A percentile compares a stretch with the other conserved stretches of the same genome.
phyloP scores from a whole-genome alignment of 1,140 invertebrate species.

The Drosophila pandora region DNA sequence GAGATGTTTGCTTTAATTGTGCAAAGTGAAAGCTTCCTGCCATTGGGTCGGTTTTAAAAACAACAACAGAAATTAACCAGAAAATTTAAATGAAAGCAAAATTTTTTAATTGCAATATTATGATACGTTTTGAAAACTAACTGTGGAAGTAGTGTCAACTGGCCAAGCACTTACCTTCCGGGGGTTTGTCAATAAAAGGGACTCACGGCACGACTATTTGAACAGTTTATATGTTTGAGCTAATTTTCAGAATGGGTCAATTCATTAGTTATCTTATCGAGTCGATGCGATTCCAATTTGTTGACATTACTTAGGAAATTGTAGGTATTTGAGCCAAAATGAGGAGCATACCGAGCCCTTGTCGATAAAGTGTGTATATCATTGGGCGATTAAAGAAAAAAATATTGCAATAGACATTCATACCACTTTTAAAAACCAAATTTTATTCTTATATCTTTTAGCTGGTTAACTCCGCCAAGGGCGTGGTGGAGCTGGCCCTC shows the following conservation, averaged over 20 bases:
- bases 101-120: conserved; percentile 28
- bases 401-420: background rate
- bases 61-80: conserved; percentile 15
- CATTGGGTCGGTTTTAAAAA: conserved; percentile 23
- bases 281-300: conserved; percentile 38
- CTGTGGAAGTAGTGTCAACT: conserved; percentile 28
- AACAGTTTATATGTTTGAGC: conserved; percentile 6
- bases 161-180: background rate
- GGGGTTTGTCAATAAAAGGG: conserved; percentile 9
- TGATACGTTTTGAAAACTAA: conserved; percentile 8
- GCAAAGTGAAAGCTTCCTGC: conserved; percentile 47
- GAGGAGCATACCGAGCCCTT: conserved; percentile 14
- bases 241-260: conserved; percentile 31
- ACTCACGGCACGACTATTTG: conserved; percentile 8
- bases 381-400: background rate
- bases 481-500: conserved; percentile 70
- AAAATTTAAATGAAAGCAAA: conserved; percentile 42
- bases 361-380: conserved; percentile 7
- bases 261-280: conserved; percentile 30
- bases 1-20: conserved; percentile 48
- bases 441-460: conserved; percentile 18
- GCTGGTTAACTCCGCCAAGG: conserved; percentile 72
- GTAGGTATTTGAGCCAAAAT: conserved; percentile 23
- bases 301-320: conserved; percentile 20
- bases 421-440: no score